These are phyloP conservation scores for Acrobeloides nanus DNA, from an alignment of 2,888 invertebrate species.

Conservation along the genomic window DNA sequence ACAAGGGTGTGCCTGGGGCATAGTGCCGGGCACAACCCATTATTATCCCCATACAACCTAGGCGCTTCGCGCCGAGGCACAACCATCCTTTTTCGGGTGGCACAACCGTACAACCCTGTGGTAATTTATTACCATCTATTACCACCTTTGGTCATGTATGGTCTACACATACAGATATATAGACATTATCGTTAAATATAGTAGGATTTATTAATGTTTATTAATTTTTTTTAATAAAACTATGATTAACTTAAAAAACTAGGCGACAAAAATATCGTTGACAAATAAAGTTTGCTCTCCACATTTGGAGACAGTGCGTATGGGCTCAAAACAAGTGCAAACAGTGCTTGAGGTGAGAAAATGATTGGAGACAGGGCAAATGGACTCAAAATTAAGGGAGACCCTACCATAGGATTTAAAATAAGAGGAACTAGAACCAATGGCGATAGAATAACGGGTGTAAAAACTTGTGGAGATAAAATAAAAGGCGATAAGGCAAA, in stretches of 20 bases:
- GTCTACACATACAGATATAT: too few relatives aligned
- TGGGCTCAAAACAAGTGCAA: constrained; percentile 32
- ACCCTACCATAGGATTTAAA: constrained; percentile 27
- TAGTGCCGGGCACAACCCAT: too few relatives aligned
- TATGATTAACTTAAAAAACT: constrained; percentile 14
- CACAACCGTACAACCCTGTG: too few relatives aligned
- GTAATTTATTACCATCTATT: too few relatives aligned
- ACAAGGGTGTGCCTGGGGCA: too few relatives aligned
- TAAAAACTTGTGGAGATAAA: constrained; percentile 34
- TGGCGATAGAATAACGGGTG: constrained; percentile 25
- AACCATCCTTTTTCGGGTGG: too few relatives aligned
- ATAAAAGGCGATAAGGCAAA: constrained; percentile 34
- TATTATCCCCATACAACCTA: too few relatives aligned
- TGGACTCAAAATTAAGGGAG: constrained; percentile 36
- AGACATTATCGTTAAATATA: too few relatives aligned
- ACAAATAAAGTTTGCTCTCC: constrained; percentile 35
- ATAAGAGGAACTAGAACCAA: constrained; percentile 25
- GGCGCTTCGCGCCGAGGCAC: too few relatives aligned
- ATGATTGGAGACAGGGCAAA: constrained; percentile 34
- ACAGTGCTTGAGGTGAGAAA: constrained; percentile 31
- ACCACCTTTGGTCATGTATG: too few relatives aligned
- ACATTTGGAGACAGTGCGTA: constrained; percentile 33
- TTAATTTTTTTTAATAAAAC: too few relatives aligned
- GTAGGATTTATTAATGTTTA: too few relatives aligned
- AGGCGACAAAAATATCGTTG: constrained; percentile 30